A percentile compares a stretch with the other conserved stretches of the same genome.
These are phyloP conservation scores for Agrilus biguttatus DNA, from an alignment of 2,888 invertebrate species.

Conservation along the genomic window DNA sequence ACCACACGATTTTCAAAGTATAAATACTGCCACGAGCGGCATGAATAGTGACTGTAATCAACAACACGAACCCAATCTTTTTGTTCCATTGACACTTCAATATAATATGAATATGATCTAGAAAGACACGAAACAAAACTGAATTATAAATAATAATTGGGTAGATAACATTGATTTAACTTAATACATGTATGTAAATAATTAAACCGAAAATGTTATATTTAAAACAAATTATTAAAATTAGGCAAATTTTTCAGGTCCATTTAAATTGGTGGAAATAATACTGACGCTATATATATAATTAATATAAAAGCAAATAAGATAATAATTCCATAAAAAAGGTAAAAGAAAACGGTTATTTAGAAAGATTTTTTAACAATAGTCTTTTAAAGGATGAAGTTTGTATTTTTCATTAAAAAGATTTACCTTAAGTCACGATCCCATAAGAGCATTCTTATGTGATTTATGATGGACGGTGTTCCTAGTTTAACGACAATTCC, in stretches of 20 bases:
- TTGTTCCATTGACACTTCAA: conserved; percentile 90
- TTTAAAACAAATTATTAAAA: not conserved
- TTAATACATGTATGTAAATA: no score
- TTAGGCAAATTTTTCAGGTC: no score
- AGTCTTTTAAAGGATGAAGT: no score
- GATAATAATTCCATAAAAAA: no score
- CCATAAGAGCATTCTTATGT: conserved; percentile 85
- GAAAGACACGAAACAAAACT: conserved; percentile 9
- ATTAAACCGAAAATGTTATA: no score
- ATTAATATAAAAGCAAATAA: no score
- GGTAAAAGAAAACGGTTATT: no score
- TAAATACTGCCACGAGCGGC: conserved; percentile 92
- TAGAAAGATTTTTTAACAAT: no score
- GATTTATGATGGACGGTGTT: conserved; percentile 81
- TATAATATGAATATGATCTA: conserved; percentile 77
- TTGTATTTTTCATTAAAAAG: no score
- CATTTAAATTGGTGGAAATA: no score
- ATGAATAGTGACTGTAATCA: conserved; percentile 83
- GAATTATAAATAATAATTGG: no score
- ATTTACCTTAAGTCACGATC: conserved; percentile 70
- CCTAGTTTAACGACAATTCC: conserved; percentile 78
- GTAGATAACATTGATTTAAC: no score
- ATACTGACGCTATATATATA: not conserved
- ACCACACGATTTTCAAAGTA: conserved; percentile 85
- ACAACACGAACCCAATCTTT: conserved; percentile 89